Evolutionary conservation across 2,888 invertebrate species (phyloP).

Genomic region (Zygogramma bicolorata): DNA sequence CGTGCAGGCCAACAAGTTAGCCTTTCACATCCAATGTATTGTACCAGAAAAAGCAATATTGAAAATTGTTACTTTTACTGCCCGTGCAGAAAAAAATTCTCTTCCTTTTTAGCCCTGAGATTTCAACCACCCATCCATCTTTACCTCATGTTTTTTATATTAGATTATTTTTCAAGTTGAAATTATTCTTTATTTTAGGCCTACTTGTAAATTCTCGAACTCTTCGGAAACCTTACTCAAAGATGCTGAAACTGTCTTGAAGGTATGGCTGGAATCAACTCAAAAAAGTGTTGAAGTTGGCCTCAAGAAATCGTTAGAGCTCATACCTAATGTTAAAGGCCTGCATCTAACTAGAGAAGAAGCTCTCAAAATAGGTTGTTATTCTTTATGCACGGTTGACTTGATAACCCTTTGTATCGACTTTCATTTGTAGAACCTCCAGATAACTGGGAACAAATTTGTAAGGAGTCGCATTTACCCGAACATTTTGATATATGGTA

Average conservation of each 20-base stretch:
- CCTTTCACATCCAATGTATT: too few relatives aligned
- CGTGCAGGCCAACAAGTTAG: too few relatives aligned
- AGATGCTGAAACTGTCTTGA: constrained; percentile 67
- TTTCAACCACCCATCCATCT: too few relatives aligned
- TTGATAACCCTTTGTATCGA: too few relatives aligned
- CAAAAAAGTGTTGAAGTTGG: constrained; percentile 70
- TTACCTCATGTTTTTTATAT: too few relatives aligned
- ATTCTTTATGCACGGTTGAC: not conserved
- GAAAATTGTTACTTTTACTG: too few relatives aligned
- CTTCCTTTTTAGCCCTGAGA: too few relatives aligned
- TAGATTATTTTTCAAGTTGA: too few relatives aligned
- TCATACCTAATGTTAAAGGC: constrained; percentile 78
- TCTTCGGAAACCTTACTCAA: constrained; percentile 45
- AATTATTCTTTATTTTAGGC: constrained; percentile 23
- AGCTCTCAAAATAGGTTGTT: constrained; percentile 72
- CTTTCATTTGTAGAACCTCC: constrained; percentile 70
- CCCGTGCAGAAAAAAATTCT: too few relatives aligned
- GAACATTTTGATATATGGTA: constrained; percentile 76
- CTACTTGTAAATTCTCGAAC: constrained; percentile 32
- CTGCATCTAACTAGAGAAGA: constrained; percentile 80
- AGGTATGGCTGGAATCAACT: constrained; percentile 77
- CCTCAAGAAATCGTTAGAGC: constrained; percentile 72
- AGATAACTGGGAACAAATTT: constrained; percentile 74
- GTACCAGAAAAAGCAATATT: too few relatives aligned
- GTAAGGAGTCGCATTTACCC: constrained; percentile 72